Percentiles rank a stretch among this genome's conserved stretches.
Evolutionary conservation across 2,797 vertebrate species (phyloP).

Genomic region (Chrosomus eos): DNA sequence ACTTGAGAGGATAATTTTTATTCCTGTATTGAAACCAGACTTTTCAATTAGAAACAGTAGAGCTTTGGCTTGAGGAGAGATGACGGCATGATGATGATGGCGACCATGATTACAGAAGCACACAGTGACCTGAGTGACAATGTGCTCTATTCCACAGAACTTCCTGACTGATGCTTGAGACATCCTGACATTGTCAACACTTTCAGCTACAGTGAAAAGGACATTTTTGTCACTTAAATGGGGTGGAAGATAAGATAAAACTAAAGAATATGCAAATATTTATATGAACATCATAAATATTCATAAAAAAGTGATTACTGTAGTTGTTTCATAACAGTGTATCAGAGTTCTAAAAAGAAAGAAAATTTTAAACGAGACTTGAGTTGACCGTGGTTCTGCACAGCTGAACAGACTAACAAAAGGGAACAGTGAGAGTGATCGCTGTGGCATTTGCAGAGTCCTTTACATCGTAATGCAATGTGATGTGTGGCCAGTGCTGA

Average conservation of each 20-base stretch:
- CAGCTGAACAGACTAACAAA: background rate
- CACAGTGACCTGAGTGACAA: constrained; percentile 7
- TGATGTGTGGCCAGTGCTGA: background rate
- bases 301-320: background rate
- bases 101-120: background rate
- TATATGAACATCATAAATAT: no score
- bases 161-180: background rate
- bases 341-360: background rate
- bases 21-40: constrained; percentile 10
- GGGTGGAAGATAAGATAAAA: background rate
- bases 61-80: background rate
- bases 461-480: background rate
- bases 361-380: background rate
- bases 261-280: background rate
- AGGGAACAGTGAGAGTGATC: background rate
- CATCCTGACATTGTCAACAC: background rate
- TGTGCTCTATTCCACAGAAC: background rate
- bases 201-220: background rate
- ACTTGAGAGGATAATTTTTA: constrained; percentile 10
- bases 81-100: background rate
- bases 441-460: background rate
- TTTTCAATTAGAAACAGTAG: constrained; percentile 20
- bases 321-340: background rate
- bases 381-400: background rate
- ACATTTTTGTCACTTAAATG: background rate